Base-by-base conservation (phyloP, 2,113 vertebrate genomes). In the Elachura formosa region DNA sequence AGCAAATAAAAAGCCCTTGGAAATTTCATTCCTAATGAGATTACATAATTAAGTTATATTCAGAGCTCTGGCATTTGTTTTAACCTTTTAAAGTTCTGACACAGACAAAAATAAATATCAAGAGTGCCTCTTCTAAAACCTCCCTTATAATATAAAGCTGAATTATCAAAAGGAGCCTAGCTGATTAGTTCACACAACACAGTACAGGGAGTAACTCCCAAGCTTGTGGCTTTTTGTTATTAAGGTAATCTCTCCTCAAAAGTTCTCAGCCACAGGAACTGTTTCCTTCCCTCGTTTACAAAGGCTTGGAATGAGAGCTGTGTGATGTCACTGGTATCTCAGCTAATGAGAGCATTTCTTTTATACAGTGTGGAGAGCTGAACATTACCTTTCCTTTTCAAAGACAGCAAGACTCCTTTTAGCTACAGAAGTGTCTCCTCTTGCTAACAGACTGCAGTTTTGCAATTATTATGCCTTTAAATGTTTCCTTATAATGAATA, bases 51-150 rank as follows among this genome's bases (percentile, higher is more conserved):
- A 95, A 90, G 73, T 73, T 63, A 89, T 73, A 95, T 72, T 80
- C 87, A 87, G 89, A 5, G 3, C 83, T 85, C 62, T 28, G 64
- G 64, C 78, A 87, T 75, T 93, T 88, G 61, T 89, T 94, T 90
- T 59, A 94, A 83, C 91, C 84, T 94, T 89, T 94, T 84, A 66
- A 93, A 91, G 56, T 93, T 94, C 56, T 95, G 78, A 94, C 64
- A 68, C 80, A 89, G 84, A 77, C 81, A 87, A 91, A 94, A 96
- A 93, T 90, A 95, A 93, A 90, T 78, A 87, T 86, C 81, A 90
- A 81, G 36, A 68, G 62, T 8, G 46, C 17, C 45, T 91, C 58
- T 69, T 89, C 55, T 81, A 48, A 90, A 95, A 90, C 68, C 61
- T 84, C 74, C 61, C 74, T 74, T 29, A 28, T 33, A 48, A 76